phyloP scores from a whole-genome alignment of 2,888 invertebrate species.

The Idaea straminata region DNA sequence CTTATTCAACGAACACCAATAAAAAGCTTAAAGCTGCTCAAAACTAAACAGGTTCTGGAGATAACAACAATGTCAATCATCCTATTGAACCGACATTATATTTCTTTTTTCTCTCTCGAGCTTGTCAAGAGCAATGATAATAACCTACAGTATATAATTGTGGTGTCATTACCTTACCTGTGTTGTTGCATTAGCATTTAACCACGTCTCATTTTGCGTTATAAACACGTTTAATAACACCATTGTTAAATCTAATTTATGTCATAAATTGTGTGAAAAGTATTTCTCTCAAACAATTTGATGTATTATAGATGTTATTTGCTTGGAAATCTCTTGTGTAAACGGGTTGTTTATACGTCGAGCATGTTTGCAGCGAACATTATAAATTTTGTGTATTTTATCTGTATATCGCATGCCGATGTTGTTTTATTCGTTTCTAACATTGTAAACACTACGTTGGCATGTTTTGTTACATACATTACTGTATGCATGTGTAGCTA shows the following conservation, averaged over 20 bases:
- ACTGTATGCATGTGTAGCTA: slow-evolving; percentile 22
- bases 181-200: slow-evolving; percentile 42
- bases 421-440: slow-evolving; percentile 21
- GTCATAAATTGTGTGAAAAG: slow-evolving; percentile 7
- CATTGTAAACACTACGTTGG: slow-evolving; percentile 23
- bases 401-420: slow-evolving; percentile 22
- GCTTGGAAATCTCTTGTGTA: slow-evolving; percentile 16
- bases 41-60: slow-evolving; percentile 40
- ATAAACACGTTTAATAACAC: slow-evolving; percentile 26
- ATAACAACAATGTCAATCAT: slow-evolving; percentile 52
- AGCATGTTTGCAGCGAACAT: slow-evolving; percentile 15
- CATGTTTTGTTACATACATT: slow-evolving; percentile 17
- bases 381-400: slow-evolving; percentile 24
- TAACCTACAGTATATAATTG: slow-evolving; percentile 45
- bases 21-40: slow-evolving; percentile 26
- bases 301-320: slow-evolving; percentile 19
- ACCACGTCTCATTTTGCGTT: slow-evolving; percentile 32
- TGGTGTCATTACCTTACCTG: slow-evolving; percentile 43
- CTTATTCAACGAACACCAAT: slow-evolving; percentile 17
- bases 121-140: slow-evolving; percentile 44
- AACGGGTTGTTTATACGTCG: slow-evolving; percentile 18
- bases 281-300: slow-evolving; percentile 20
- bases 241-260: slow-evolving; percentile 23
- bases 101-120: slow-evolving; percentile 40
- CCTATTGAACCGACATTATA: slow-evolving; percentile 37